Percentiles rank a stretch among this genome's conserved stretches.
Conservation (phyloP, 2,888 invertebrate species). For the Fragum sueziense region DNA sequence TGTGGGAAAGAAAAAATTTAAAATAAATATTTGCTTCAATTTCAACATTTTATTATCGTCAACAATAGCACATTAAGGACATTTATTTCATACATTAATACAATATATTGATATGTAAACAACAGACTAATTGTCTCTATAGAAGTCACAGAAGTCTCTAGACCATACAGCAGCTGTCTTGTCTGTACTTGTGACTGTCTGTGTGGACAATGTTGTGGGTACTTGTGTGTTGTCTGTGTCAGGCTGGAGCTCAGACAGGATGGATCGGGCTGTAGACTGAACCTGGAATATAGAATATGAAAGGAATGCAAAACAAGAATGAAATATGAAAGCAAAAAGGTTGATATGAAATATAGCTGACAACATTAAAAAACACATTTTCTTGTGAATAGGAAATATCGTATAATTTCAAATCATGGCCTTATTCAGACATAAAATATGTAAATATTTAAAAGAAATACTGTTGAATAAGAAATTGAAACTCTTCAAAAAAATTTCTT, state of each 20-base stretch:
- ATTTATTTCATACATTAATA: too few relatives aligned
- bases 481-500: neutral
- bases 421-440: too few relatives aligned
- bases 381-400: too few relatives aligned
- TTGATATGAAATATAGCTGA: too few relatives aligned
- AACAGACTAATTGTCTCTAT: conserved; percentile 10
- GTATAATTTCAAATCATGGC: too few relatives aligned
- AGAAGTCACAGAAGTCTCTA: conserved; percentile 14
- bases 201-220: neutral
- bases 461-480: neutral
- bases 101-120: neutral
- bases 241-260: conserved; percentile 3
- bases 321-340: too few relatives aligned
- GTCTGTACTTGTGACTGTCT: conserved; percentile 1
- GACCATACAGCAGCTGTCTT: conserved; percentile 14
- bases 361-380: too few relatives aligned
- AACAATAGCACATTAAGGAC: neutral
- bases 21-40: neutral
- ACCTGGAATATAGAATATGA: too few relatives aligned
- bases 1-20: neutral
- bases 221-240: neutral
- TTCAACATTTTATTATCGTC: too few relatives aligned
- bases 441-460: too few relatives aligned
- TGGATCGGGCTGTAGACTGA: neutral
- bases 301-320: too few relatives aligned